Base-by-base conservation (phyloP, 2,797 vertebrate genomes). In the Sebastes iracundus region DNA sequence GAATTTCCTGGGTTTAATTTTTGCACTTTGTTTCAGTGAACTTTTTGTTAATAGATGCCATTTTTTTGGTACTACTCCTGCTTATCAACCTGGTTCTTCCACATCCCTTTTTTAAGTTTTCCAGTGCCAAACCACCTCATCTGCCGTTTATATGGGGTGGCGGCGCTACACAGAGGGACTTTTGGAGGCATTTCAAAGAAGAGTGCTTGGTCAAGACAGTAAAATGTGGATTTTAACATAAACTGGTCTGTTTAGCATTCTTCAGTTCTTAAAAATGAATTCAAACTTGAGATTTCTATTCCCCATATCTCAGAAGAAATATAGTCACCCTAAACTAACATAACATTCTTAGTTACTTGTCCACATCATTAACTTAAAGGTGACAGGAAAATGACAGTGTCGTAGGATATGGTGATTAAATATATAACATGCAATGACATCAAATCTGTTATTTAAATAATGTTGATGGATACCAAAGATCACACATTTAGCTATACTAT, bases 41-140 rank as follows among this genome's bases (percentile, higher is more conserved):
- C 42, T 0, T 49, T 49, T 49, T 0, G 46, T 20, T 20, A 49
- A 9, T 1, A 1, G 1, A 49, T 49, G 42, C 42, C 5, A 6
- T 7, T 20, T 49, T 20, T 8, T 20, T 49, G 46, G 7, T 1
- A 49, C 46, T 49, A 49, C 18, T 20, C 18, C 3, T 49, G 18
- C 18, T 49, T 20, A 49, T 49, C 46, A 49, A 20, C 7, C 46
- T 49, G 3, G 18, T 49, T 4, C 46, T 2, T 8, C 46, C 2
- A 49, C 3, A 49, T 49, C 7, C 18, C 46, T 49, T 49, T 49
- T 49, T 49, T 2, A 3, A 49, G 1, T 49, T 20, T 49, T 4
- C 18, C 46, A 49, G 42, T 46, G 42, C 42, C 16, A 46, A 46
- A 46, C 42, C 42, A 46, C 42, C 16, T 49, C 18, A 49, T 49